These are phyloP conservation scores for Leucoptera coffeella DNA, from an alignment of 2,888 invertebrate genomes.

Conservation along the genomic window DNA sequence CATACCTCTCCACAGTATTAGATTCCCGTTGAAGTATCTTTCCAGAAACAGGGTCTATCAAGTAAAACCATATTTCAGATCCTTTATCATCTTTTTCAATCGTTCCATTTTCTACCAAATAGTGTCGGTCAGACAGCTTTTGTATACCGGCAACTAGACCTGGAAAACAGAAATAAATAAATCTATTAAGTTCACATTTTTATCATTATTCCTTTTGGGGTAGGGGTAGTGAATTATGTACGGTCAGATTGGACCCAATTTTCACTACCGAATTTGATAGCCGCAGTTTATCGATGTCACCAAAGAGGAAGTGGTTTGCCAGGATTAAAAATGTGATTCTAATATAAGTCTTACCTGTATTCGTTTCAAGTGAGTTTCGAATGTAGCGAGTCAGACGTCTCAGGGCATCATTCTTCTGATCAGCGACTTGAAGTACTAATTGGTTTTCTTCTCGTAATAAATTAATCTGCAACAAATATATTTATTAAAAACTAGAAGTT, in stretches of 20 bases:
- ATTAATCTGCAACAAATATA: constrained; percentile 64
- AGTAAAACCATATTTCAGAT: constrained; percentile 85
- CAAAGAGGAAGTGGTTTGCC: too few relatives aligned
- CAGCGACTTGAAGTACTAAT: constrained; percentile 70
- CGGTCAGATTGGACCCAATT: too few relatives aligned
- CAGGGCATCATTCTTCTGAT: constrained; percentile 67
- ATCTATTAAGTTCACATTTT: too few relatives aligned
- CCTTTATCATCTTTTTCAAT: constrained; percentile 66
- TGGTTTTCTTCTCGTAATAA: constrained; percentile 72
- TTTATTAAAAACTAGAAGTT: too few relatives aligned
- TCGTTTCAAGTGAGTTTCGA: constrained; percentile 43
- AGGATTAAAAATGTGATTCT: too few relatives aligned
- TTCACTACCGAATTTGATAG: too few relatives aligned
- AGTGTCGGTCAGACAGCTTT: constrained; percentile 72
- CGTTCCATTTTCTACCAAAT: constrained; percentile 67
- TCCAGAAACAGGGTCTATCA: constrained; percentile 73
- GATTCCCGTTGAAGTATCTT: constrained; percentile 68
- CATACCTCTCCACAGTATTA: constrained; percentile 61
- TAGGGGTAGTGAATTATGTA: too few relatives aligned
- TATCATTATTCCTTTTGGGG: too few relatives aligned
- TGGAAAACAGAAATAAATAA: too few relatives aligned
- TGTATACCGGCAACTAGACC: constrained; percentile 77
- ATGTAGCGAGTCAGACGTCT: constrained; percentile 25
- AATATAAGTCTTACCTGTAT: too few relatives aligned
- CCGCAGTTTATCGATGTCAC: too few relatives aligned